Base-by-base conservation (phyloP, 2,888 invertebrate genomes). In the Sarcophaga carnaria region DNA sequence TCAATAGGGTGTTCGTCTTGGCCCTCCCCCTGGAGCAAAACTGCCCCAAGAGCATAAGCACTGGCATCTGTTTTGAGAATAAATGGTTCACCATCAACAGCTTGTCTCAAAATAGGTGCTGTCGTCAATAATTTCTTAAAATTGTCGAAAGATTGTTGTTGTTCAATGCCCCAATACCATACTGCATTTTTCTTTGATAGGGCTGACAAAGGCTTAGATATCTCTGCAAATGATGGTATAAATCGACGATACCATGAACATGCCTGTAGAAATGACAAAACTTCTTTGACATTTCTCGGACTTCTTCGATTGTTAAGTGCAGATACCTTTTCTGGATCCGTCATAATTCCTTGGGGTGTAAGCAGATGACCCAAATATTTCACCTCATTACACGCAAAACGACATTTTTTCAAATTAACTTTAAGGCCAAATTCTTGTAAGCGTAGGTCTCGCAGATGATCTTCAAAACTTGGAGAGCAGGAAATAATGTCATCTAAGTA, bases 181-280 rank as follows among this genome's bases (percentile, higher is more conserved):
- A 25, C 25, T 25, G 25, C 25, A n/a, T 25, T 25, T 3, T 25
- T 25, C 25, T 25, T 25, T 25, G 25, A 25, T 25, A 25, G 25
- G 25, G 25, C 25, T 25, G 25, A 25, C 2, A 25, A 25, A 1
- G 25, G 25, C 25, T 25, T 25, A 25, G 25, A 25, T 25, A 25
- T 25, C 2, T 25, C 25, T 25, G 25, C 25, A 25, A 25, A 25
- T 25, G 25, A 25, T 25, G 25, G 25, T 25, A 25, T 25, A 25
- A 25, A 25, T 25, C 25, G 25, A 25, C 25, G 25, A 10, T 10
- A 12, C 3, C 91, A 92, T 0, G 89, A 89, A n/a, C 88, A 88
- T 8, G 88, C 90, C 83, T 91, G 90, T 4, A 92, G 64, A 59
- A 92, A 91, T 1, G 72, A 86, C 54, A 83, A 14, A 1, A 86